Base-by-base conservation (phyloP, 2,113 vertebrate genomes). In the Phalacrocorax carbo region DNA sequence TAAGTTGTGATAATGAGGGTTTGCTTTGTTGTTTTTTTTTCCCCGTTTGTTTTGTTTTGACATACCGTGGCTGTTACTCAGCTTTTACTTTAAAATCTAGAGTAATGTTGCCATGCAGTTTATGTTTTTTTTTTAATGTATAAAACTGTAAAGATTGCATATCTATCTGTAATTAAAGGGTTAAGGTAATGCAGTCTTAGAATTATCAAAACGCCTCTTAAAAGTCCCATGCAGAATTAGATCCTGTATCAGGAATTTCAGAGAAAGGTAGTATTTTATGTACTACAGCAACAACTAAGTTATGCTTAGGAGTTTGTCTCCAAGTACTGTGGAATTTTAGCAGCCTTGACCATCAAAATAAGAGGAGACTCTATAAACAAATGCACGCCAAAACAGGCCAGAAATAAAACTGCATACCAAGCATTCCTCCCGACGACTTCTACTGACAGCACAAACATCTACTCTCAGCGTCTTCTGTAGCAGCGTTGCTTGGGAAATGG, bases 401-500 rank as follows among this genome's bases (percentile, higher is more conserved):
- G 49, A 40, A 73, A 54, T 32, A 71, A 90, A 92, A 49, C 54
- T 1, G 13, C 98, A 93, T 97, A 99, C 98, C 98, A 99, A 97
- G 84, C 98, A 98, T 82, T 99, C 98, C 84, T 99, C 98, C 49
- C 57, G 86, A 30, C 10, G 96, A 46, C 94, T 96, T 57, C 81
- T 96, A 49, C 97, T 94, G 75, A 97, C 97, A 7, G 93, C 93
- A 94, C 98, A 99, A 38, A 98, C 97, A 36, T 99, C 98, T 15
- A 98, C 94, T 82, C 98, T 95, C 91, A 99, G 95, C 0, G 97
- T 99, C 98, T 98, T 99, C 94, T 98, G 98, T 3, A 97, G 98
- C 81, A 99, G 88, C 3, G 80, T 48, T 4, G 71, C 49, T 68
- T 98, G 98, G 87, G 98, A 96, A 84, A 98, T 97, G 65, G 96